Base-by-base conservation (phyloP, 2,113 vertebrate genomes). In the Ursus arctos region DNA sequence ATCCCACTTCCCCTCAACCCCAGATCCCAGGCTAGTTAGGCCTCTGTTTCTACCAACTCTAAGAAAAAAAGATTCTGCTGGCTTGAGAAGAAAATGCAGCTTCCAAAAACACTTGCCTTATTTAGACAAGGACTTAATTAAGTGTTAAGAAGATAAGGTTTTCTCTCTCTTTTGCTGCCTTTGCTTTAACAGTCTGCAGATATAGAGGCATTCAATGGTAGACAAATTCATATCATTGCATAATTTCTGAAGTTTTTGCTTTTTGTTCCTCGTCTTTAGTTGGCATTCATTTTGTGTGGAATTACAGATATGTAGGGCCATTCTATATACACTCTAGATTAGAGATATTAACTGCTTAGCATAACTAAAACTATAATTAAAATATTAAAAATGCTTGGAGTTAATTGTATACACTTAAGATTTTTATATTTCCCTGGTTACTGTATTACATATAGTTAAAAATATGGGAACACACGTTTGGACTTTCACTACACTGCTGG, bases 291-390 rank as follows among this genome's bases (percentile, higher is more conserved):
- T 67, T 83, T 24, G 31, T 85, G 11, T 81, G 79, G 6, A 96
- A 74, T 87, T 96, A 95, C 86, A 80, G 40, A 63, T 69, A 51
- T 47, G 4, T 72, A 86, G 26, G 31, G 93, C 2, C 3, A 51
- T 96, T 98, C 55, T 28, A 69, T 72, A 53, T 88, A 79, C 8
- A 79, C 15, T 79, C 69, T 94, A 31, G 2, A 55, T 96, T 95
- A 88, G 5, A 16, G 24, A 61, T 61, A 94, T 61, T 93, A 96
- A 85, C 49, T 69, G 12, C 72, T 59, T 81, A 95, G 61, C 40
- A 85, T 87, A 96, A 67, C 26, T 96, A 24, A 33, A 71, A 79
- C 53, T 95, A 61, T 97, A 98, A 98, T 98, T 93, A 89, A 97
- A 97, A 26, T 93, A 95, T 96, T 97, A 61, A 67, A 95, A 92